Conservation (phyloP, 37 sponge, comb jelly and placozoan genomes). For the Petrosia ficiformis region DNA sequence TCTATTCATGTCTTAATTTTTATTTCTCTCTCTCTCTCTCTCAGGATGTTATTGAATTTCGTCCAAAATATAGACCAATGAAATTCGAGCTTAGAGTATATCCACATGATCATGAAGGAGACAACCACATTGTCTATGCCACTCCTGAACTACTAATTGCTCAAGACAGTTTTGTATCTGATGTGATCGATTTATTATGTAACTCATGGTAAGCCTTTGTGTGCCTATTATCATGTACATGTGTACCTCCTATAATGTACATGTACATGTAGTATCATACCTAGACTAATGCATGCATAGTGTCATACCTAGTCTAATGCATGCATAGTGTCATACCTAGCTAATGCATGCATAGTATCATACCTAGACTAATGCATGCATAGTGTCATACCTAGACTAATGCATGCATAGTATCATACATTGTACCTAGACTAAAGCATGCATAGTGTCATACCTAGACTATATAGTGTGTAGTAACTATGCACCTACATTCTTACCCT, state of each 20-base stretch:
- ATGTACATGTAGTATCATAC: not conserved
- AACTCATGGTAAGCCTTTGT: conserved; percentile 55
- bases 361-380: no score
- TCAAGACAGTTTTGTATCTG: conserved; percentile 59
- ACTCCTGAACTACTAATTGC: conserved; percentile 64
- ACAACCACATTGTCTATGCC: conserved; percentile 28
- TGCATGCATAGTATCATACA: no score
- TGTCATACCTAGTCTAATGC: not conserved
- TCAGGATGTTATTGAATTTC: conserved; percentile 84
- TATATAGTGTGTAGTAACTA: no score
- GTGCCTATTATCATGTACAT: no score
- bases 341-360: no score
- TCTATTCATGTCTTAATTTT: no score
- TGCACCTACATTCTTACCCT: no score
- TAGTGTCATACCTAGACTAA: no score
- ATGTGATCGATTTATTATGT: conserved; percentile 66
- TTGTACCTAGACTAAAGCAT: no score
- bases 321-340: not conserved
- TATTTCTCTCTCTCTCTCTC: no score
- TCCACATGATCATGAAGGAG: conserved; percentile 36
- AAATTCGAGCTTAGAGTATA: conserved; percentile 70
- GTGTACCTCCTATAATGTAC: not conserved
- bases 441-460: no score
- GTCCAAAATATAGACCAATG: conserved; percentile 84
- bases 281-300: no score